Evolutionary conservation across 2,797 vertebrate genomes (phyloP), one percentile per base, ranked within the genome.

Genomic region (Pangasius krempfi): DNA sequence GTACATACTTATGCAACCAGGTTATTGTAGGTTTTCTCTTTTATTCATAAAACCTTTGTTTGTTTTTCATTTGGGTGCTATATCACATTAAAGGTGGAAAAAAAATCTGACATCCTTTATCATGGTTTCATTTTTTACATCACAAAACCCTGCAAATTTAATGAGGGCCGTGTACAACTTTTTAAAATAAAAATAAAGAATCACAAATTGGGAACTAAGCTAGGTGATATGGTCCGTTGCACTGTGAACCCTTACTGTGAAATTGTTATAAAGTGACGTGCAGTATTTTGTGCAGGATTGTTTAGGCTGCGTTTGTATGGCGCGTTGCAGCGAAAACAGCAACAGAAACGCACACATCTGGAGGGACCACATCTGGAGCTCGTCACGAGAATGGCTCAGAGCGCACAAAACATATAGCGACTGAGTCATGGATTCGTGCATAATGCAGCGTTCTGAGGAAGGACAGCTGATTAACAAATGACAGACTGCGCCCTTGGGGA

Each of bases 331-430:
- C 52, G n/a, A 64, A 47, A 83, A 62, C 58, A 64, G 10, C 80
- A 68, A 18, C 5, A 30, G 44, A 52, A 82, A 47, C 37, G 3
- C 27, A 20, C n/a, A 44, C 80, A 66, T 50, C 27, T 84, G 40
- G 40, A 66, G 25, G 9, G 60, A 30, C 40, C 40, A 52, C 82
- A 84, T 84, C 82, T 84, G 82, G 82, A 70, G 47, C 64, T 68
- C 27, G 14, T 64, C 7, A 62, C 22, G 13, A 44, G 58, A 64
- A n/a, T 44, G 27, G 14, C 47, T 64, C 60, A 50, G 81, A 47
- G 58, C 13, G 27, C 25, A 33, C 62, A 50, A 22, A 52, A 50
- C 44, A 18, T 1, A 64, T 7, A 22, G 5, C 52, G 82, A 33
- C n/a, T 84, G 44, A 52, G 7, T 5, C 62, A 22, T 40, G n/a